A percentile compares a stretch with the other conserved stretches of the same genome.
Evolutionary conservation across 2,113 vertebrate genomes (phyloP).

Genomic region (Trachemys scripta): DNA sequence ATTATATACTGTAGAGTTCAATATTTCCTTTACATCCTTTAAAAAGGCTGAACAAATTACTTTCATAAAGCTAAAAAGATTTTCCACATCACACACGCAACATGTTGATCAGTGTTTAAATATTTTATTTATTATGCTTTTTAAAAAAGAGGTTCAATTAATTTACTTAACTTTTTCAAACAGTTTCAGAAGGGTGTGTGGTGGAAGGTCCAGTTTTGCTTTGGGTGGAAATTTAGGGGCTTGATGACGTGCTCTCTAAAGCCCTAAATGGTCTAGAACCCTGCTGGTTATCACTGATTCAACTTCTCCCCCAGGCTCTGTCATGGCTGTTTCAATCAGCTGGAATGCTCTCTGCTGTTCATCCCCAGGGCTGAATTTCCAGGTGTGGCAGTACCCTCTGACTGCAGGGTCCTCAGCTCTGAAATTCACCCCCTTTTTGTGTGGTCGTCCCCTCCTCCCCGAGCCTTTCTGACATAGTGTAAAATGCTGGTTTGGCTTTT

Average conservation of each 20-base stretch:
- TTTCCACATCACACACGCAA: not conserved
- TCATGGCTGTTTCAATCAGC: not conserved
- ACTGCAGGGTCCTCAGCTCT: not conserved
- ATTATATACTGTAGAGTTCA: not conserved
- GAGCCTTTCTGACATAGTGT: not conserved
- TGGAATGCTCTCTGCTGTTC: not conserved
- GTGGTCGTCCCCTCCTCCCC: not conserved
- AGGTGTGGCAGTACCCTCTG: not conserved
- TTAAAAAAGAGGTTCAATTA: not conserved
- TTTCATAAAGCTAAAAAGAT: not conserved
- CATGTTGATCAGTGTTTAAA: not conserved
- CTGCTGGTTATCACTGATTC: not conserved
- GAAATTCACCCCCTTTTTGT: not conserved
- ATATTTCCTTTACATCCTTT: not conserved
- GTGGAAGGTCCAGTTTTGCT: slow-evolving; percentile 1
- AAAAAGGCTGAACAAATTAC: not conserved
- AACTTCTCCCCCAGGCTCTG: not conserved
- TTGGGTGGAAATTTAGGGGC: not conserved
- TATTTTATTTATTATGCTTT: not conserved
- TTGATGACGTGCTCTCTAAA: not conserved
- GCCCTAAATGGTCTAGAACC: not conserved
- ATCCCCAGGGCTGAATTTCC: not conserved
- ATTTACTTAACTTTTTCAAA: slow-evolving; percentile 15
- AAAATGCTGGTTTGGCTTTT: not conserved
- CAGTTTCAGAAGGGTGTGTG: not conserved